Conservation (phyloP, 2,113 vertebrate genomes). For the Psittacula cyanocephala region DNA sequence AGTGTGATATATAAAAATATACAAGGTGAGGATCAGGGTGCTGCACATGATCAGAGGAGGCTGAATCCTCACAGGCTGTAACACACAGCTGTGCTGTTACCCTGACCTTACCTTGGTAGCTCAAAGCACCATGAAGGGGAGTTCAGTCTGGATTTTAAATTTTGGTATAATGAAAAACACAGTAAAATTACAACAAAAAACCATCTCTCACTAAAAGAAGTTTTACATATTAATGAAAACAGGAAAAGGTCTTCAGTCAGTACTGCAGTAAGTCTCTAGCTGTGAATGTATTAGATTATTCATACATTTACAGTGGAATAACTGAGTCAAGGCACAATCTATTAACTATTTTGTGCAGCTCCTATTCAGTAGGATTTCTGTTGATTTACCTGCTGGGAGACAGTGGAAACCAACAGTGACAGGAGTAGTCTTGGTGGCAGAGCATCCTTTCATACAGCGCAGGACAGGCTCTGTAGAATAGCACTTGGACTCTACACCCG, state of each 20-base stretch:
- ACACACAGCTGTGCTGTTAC: background rate
- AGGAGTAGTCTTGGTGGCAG: constrained; percentile 37
- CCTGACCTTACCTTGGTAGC: background rate
- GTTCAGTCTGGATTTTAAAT: background rate
- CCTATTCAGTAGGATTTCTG: background rate
- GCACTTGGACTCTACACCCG: background rate
- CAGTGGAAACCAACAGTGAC: constrained; percentile 78
- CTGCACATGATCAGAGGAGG: background rate
- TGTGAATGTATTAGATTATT: background rate
- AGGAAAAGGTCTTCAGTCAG: background rate
- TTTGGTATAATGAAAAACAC: background rate
- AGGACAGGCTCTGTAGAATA: constrained; percentile 32
- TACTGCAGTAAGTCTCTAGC: background rate
- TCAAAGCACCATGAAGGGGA: background rate
- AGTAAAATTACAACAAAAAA: background rate
- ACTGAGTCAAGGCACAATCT: background rate
- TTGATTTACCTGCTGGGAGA: constrained; percentile 68
- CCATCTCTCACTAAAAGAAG: background rate
- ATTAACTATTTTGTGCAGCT: background rate
- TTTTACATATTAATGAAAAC: background rate
- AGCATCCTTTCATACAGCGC: constrained; percentile 62
- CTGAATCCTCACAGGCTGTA: background rate
- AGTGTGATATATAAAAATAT: background rate
- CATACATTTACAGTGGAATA: background rate
- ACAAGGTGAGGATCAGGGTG: background rate